phyloP scores from a whole-genome alignment of 1,140 invertebrate genomes.

The Cydia fagiglandana region DNA sequence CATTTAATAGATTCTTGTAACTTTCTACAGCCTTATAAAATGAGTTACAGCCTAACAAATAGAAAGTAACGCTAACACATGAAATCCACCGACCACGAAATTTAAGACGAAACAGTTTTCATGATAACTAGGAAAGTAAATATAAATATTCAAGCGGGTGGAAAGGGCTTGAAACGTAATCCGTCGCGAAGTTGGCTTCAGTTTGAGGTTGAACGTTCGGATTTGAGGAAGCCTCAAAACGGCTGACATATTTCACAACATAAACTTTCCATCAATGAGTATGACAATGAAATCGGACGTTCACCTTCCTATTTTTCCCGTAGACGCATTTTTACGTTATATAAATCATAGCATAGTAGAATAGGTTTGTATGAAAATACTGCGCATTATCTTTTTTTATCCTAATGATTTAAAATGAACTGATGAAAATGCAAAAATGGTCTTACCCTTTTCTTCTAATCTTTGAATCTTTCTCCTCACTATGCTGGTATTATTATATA shows the following conservation, averaged over 20 bases:
- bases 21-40: too few relatives aligned
- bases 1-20: too few relatives aligned
- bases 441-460: too few relatives aligned
- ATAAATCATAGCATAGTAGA: too few relatives aligned
- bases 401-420: too few relatives aligned
- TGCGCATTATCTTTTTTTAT: too few relatives aligned
- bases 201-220: slow-evolving; percentile 42
- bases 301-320: not conserved
- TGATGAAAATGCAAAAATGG: too few relatives aligned
- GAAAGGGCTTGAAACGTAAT: slow-evolving; percentile 18
- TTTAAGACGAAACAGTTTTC: not conserved
- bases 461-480: too few relatives aligned
- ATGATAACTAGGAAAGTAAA: not conserved
- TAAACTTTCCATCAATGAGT: slow-evolving; percentile 39
- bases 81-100: not conserved
- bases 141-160: not conserved
- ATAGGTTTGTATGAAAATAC: too few relatives aligned
- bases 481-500: too few relatives aligned
- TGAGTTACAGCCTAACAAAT: too few relatives aligned
- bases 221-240: slow-evolving; percentile 48
- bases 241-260: slow-evolving; percentile 30
- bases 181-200: slow-evolving; percentile 14
- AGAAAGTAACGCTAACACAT: too few relatives aligned
- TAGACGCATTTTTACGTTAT: not conserved
- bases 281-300: slow-evolving; percentile 11